A percentile compares a stretch with the other conserved stretches of the same genome.
Evolutionary conservation across 2,888 invertebrate genomes (phyloP).

Genomic region (Dorcus hopei): DNA sequence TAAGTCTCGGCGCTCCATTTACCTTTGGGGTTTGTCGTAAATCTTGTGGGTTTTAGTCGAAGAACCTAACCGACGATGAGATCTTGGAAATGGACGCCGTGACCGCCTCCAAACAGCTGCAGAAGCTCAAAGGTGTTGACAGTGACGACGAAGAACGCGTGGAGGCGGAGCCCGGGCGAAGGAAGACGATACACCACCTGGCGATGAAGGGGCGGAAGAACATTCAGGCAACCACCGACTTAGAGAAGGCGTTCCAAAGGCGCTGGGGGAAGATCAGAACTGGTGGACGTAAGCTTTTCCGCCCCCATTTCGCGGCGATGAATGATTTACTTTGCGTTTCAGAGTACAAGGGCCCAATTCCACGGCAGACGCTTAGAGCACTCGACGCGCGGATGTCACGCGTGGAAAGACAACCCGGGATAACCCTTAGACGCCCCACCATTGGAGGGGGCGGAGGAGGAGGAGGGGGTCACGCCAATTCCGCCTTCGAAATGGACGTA

Average conservation of each 20-base stretch:
- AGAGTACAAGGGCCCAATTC: constrained; percentile 21
- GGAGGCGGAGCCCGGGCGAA: constrained; percentile 61
- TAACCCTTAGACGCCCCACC: neutral
- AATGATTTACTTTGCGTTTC: constrained; percentile 1
- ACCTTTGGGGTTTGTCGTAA: no score
- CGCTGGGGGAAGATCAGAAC: constrained; percentile 24
- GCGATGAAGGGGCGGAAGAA: constrained; percentile 20
- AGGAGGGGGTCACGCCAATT: no score
- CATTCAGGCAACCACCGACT: constrained; percentile 30
- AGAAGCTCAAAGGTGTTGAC: constrained; percentile 76
- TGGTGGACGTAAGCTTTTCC: neutral
- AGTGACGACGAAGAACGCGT: constrained; percentile 72
- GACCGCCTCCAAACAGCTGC: constrained; percentile 82
- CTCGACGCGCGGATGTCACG: constrained; percentile 10
- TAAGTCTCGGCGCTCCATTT: neutral
- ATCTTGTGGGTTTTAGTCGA: constrained; percentile 34
- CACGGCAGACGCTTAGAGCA: constrained; percentile 25
- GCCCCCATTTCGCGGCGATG: no score
- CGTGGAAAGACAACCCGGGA: constrained; percentile 1
- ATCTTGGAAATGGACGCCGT: constrained; percentile 84
- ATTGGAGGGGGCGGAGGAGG: no score
- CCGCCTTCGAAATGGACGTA: no score
- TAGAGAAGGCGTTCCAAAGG: constrained; percentile 35
- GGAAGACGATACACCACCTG: constrained; percentile 81
- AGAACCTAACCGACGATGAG: constrained; percentile 79